Percentiles rank a stretch among this genome's conserved stretches.
Evolutionary conservation across 2,888 invertebrate genomes (phyloP).

Genomic region (Philaethria dido): DNA sequence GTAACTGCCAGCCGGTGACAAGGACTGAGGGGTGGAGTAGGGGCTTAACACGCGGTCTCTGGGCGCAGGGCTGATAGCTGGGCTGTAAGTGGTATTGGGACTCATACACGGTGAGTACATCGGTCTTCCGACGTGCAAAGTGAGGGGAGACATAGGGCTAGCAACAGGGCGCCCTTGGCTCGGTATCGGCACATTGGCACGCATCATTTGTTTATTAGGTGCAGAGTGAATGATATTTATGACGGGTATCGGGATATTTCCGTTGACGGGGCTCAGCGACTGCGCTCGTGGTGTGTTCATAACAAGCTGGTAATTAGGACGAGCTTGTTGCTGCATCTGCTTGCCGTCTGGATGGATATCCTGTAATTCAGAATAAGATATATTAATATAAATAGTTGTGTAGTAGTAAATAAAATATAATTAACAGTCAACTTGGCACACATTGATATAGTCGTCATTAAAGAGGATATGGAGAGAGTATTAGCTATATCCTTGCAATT

Average conservation of each 20-base stretch:
- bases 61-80: conserved; percentile 69
- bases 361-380: conserved; percentile 59
- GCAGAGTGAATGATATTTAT: conserved; percentile 64
- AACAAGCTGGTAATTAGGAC: conserved; percentile 57
- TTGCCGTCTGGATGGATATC: conserved; percentile 57
- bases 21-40: conserved; percentile 69
- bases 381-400: conserved; percentile 46
- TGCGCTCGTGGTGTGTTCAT: conserved; percentile 53
- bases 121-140: conserved; percentile 65
- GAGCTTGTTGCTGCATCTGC: conserved; percentile 48
- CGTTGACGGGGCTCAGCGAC: conserved; percentile 48
- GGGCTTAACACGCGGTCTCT: conserved; percentile 67
- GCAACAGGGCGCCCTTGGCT: conserved; percentile 49
- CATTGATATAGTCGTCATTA: conserved; percentile 43
- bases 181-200: conserved; percentile 48
- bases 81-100: conserved; percentile 66
- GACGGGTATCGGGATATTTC: conserved; percentile 62
- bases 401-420: not conserved
- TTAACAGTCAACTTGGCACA: conserved; percentile 54
- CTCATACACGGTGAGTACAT: conserved; percentile 71
- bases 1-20: conserved; percentile 68
- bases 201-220: conserved; percentile 55
- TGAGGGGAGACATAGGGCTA: conserved; percentile 69
- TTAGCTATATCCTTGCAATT: conserved; percentile 53
- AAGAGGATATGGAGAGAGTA: conserved; percentile 49